These are phyloP conservation scores for Ladona fulva DNA, from an alignment of 1,140 invertebrate genomes.

Conservation along the genomic window DNA sequence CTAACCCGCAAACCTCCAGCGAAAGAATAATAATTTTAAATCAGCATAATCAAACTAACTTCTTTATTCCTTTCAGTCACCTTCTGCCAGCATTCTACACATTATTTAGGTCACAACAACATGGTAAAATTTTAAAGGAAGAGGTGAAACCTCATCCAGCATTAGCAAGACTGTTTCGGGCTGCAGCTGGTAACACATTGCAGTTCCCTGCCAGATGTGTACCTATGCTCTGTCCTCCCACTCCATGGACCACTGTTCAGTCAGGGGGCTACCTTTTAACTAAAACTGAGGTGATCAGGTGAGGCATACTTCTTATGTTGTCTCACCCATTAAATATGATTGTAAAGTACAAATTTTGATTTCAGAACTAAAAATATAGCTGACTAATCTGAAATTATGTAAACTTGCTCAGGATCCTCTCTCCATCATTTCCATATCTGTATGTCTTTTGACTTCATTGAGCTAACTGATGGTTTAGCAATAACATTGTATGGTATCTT, in stretches of 20 bases:
- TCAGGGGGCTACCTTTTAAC: slow-evolving; percentile 68
- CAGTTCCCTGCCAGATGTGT: slow-evolving; percentile 58
- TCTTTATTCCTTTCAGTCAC: slow-evolving; percentile 32
- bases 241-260: slow-evolving; percentile 60
- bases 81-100: slow-evolving; percentile 71
- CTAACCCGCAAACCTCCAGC: too few species aligned
- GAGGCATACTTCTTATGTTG: slow-evolving; percentile 13
- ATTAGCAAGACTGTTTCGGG: slow-evolving; percentile 54
- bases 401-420: too few species aligned
- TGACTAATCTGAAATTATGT: too few species aligned
- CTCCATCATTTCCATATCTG: too few species aligned
- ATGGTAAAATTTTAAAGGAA: slow-evolving; percentile 48
- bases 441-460: too few species aligned
- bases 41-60: background rate
- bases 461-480: too few species aligned
- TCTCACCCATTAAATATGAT: too few species aligned
- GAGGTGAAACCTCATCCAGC: slow-evolving; percentile 80
- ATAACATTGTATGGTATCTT: too few species aligned
- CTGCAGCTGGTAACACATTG: slow-evolving; percentile 53
- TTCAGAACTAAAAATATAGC: too few species aligned
- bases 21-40: too few species aligned
- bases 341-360: too few species aligned
- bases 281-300: slow-evolving; percentile 54
- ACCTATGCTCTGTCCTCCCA: slow-evolving; percentile 69
- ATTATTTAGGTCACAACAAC: slow-evolving; percentile 54